These are phyloP conservation scores for Grus americana DNA, from an alignment of 2,113 vertebrate genomes.

Conservation along the genomic window DNA sequence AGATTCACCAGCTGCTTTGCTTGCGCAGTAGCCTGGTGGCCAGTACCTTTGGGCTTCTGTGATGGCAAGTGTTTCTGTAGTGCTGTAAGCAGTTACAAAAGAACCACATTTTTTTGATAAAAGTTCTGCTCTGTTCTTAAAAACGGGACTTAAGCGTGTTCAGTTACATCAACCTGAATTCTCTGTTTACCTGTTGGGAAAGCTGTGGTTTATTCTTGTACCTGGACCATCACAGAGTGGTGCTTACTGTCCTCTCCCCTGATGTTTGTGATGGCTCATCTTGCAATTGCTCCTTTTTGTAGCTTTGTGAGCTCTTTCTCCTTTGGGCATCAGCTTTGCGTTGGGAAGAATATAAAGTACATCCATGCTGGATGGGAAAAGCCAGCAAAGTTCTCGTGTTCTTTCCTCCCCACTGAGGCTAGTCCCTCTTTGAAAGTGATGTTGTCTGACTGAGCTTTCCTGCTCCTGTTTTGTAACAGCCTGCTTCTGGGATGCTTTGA, in stretches of 20 bases:
- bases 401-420: not conserved
- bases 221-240: not conserved
- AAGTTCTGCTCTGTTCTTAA: not conserved
- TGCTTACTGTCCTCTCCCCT: fast-evolving
- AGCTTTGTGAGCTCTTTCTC: not conserved
- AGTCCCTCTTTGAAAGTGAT: not conserved
- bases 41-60: not conserved
- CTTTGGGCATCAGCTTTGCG: not conserved
- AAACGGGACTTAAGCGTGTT: not conserved
- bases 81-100: not conserved
- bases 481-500: not conserved
- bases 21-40: not conserved
- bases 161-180: not conserved
- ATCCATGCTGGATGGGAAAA: not conserved
- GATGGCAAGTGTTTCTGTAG: not conserved
- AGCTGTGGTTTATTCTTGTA: not conserved
- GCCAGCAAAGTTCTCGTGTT: not conserved
- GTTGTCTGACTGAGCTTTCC: constrained; percentile 8
- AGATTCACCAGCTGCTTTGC: not conserved
- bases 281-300: not conserved
- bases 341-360: not conserved
- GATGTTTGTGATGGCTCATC: not conserved
- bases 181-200: not conserved
- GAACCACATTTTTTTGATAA: not conserved
- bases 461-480: not conserved